Conservation (phyloP, 2,888 invertebrate genomes). For the Bruchidius siliquastri region DNA sequence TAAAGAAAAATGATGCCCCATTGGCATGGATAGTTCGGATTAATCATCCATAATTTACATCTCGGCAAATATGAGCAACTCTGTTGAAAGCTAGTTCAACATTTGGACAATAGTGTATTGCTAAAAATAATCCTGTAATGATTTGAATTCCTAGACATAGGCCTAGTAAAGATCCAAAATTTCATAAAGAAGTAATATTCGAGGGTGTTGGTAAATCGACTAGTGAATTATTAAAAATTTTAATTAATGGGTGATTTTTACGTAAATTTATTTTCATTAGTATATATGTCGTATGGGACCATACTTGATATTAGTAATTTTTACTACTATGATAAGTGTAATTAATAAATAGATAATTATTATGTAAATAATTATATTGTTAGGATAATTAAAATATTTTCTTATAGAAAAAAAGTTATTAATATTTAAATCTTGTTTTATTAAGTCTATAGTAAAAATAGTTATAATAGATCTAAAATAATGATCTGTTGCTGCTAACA, state of each 20-base stretch:
- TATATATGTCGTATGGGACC: slow-evolving; percentile 51
- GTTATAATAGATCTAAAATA: neutral
- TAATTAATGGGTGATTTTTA: slow-evolving; percentile 50
- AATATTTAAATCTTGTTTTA: too few relatives aligned
- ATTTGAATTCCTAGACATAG: slow-evolving; percentile 63
- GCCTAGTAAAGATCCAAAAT: slow-evolving; percentile 64
- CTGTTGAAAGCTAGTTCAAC: slow-evolving; percentile 61
- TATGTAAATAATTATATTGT: slow-evolving; percentile 50
- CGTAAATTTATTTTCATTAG: slow-evolving; percentile 52
- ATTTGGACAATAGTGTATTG: slow-evolving; percentile 65
- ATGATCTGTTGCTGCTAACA: neutral
- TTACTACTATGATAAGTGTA: slow-evolving; percentile 55
- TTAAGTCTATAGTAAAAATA: slow-evolving; percentile 21
- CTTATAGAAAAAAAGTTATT: too few relatives aligned
- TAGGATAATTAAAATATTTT: too few relatives aligned
- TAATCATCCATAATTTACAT: slow-evolving; percentile 66
- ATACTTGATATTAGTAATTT: slow-evolving; percentile 55
- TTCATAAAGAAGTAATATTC: slow-evolving; percentile 63
- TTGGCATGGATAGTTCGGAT: slow-evolving; percentile 64
- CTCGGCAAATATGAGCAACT: slow-evolving; percentile 64
- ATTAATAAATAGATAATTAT: slow-evolving; percentile 57
- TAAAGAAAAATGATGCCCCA: slow-evolving; percentile 69
- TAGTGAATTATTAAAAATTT: slow-evolving; percentile 57
- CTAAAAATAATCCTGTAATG: slow-evolving; percentile 63
- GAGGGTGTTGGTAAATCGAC: slow-evolving; percentile 57